Conservation (phyloP, 2,797 vertebrate species). For the Peromyscus attwateri region DNA sequence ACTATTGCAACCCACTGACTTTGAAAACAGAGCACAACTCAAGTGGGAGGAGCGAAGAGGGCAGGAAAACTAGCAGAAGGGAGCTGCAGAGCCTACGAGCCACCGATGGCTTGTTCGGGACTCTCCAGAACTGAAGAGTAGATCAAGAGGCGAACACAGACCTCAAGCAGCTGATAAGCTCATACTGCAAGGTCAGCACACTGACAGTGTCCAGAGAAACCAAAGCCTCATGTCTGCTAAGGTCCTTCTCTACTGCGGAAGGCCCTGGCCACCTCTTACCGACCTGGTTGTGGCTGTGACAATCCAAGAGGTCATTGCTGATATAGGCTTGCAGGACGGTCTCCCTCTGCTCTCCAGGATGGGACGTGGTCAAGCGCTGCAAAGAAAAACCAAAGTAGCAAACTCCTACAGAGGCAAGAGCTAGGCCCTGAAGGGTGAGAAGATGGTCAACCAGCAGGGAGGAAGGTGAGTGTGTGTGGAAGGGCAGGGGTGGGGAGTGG, state of each 20-base stretch:
- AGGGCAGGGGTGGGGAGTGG: fast-evolving
- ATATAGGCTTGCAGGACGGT: conserved; percentile 96
- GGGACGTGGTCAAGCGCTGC: conserved; percentile 96
- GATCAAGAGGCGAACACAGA: background rate
- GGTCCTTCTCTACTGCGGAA: background rate
- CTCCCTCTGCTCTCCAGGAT: conserved; percentile 97
- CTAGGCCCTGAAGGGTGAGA: background rate
- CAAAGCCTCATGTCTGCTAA: background rate
- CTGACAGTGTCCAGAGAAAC: background rate
- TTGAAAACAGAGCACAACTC: background rate
- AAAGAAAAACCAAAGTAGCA: conserved; percentile 26
- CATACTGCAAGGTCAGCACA: fast-evolving
- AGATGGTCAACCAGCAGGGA: background rate
- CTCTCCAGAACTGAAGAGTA: background rate
- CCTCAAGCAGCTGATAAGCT: background rate
- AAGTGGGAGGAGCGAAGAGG: background rate
- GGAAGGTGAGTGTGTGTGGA: fast-evolving
- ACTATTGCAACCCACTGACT: background rate
- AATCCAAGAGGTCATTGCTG: conserved; percentile 95
- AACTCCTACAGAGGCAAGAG: background rate
- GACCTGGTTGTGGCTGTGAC: conserved; percentile 92
- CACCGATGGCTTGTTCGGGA: background rate
- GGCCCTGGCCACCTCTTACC: conserved; percentile 24
- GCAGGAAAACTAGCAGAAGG: background rate
- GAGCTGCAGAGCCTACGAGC: background rate